These are phyloP conservation scores for Anabacerthia variegaticeps DNA, from an alignment of 2,797 vertebrate species.

Conservation along the genomic window DNA sequence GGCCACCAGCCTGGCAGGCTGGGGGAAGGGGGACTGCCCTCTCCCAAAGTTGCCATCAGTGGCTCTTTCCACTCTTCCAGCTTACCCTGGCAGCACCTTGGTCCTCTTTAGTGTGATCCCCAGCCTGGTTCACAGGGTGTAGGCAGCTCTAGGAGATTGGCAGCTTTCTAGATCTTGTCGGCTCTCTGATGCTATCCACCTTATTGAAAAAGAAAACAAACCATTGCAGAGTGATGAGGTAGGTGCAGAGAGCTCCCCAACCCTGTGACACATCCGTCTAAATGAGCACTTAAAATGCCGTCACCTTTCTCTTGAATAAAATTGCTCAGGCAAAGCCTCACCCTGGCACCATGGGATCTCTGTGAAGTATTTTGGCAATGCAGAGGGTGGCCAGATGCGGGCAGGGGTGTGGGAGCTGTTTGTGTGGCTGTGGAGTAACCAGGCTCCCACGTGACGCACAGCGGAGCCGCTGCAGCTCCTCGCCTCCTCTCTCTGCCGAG, in stretches of 20 bases:
- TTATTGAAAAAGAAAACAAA: not conserved
- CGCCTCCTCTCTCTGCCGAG: not conserved
- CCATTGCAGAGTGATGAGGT: fast-evolving
- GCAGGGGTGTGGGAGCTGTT: not conserved
- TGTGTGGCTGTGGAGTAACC: not conserved
- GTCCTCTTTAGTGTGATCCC: not conserved
- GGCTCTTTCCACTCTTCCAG: not conserved
- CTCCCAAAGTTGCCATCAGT: not conserved
- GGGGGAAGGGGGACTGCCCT: not conserved
- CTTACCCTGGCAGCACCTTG: not conserved
- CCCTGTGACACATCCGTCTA: not conserved
- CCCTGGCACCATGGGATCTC: not conserved
- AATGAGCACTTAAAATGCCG: not conserved
- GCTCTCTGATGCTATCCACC: not conserved
- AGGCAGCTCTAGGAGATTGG: not conserved
- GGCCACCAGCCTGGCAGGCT: not conserved
- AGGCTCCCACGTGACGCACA: not conserved
- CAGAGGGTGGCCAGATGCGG: not conserved
- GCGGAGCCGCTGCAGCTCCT: not conserved
- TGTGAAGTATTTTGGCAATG: not conserved
- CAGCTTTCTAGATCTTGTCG: not conserved
- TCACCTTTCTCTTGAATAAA: not conserved
- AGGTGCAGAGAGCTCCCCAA: not conserved
- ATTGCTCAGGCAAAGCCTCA: not conserved
- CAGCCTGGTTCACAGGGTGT: not conserved